Conservation (phyloP, 2,888 invertebrate species). For the Salticus scenicus region DNA sequence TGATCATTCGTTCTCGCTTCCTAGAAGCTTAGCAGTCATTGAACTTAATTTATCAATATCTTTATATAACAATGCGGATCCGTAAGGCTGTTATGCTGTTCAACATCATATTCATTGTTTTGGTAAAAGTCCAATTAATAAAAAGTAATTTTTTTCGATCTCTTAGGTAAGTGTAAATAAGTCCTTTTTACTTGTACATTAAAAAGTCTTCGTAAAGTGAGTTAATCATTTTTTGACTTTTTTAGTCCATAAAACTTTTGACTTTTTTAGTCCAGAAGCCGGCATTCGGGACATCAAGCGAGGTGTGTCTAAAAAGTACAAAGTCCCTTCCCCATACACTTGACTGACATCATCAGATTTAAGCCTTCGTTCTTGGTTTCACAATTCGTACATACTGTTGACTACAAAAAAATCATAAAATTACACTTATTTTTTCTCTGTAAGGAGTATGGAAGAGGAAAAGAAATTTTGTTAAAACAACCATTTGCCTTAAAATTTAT, state of each 20-base stretch:
- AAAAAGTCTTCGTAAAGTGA: neutral
- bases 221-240: constrained; percentile 14
- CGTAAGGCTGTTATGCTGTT: neutral
- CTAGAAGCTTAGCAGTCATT: constrained; percentile 14
- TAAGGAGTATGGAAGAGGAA: neutral
- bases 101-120: constrained; percentile 6
- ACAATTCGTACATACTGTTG: neutral
- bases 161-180: neutral
- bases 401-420: too few relatives aligned
- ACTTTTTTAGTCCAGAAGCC: too few relatives aligned
- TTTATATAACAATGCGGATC: constrained; percentile 12
- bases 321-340: neutral
- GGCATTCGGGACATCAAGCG: constrained; percentile 1
- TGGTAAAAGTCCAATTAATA: neutral
- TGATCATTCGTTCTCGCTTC: neutral
- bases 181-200: neutral
- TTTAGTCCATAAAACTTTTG: neutral
- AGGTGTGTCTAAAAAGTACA: neutral
- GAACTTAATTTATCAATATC: neutral
- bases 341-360: neutral
- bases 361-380: neutral
- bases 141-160: neutral
- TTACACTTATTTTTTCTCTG: neutral
- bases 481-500: constrained; percentile 12
- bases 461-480: neutral